Evolutionary conservation across 2,797 vertebrate genomes (phyloP).

Genomic region (Spinibarbus caldwelli): DNA sequence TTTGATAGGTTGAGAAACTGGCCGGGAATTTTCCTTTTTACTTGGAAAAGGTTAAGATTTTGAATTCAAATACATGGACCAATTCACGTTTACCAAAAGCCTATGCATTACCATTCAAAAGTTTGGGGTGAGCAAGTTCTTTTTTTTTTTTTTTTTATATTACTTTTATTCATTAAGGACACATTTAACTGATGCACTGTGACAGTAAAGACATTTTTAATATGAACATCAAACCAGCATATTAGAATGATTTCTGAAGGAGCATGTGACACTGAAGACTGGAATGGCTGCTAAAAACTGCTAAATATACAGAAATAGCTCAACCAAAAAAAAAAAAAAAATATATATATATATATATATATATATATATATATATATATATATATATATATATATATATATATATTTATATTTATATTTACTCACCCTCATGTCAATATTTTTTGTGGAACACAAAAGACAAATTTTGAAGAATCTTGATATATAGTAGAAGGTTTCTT

Average conservation of each 20-base stretch:
- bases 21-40: neutral
- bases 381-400: too few species aligned
- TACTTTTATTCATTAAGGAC: neutral
- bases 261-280: neutral
- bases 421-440: neutral
- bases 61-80: neutral
- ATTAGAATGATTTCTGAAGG: neutral
- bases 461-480: neutral
- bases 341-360: too few species aligned
- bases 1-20: constrained; percentile 30
- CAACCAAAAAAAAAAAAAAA: too few species aligned
- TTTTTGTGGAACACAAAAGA: neutral
- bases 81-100: neutral
- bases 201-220: neutral
- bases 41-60: constrained; percentile 12
- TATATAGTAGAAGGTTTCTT: neutral
- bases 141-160: neutral
- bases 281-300: neutral
- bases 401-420: too few species aligned
- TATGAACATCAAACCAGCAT: neutral
- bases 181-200: neutral
- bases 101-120: neutral
- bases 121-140: neutral
- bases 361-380: too few species aligned
- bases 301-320: neutral